Percentiles rank a stretch among this genome's conserved stretches.
Conservation (phyloP, 2,797 vertebrate genomes). For the Sebastes oblongus region DNA sequence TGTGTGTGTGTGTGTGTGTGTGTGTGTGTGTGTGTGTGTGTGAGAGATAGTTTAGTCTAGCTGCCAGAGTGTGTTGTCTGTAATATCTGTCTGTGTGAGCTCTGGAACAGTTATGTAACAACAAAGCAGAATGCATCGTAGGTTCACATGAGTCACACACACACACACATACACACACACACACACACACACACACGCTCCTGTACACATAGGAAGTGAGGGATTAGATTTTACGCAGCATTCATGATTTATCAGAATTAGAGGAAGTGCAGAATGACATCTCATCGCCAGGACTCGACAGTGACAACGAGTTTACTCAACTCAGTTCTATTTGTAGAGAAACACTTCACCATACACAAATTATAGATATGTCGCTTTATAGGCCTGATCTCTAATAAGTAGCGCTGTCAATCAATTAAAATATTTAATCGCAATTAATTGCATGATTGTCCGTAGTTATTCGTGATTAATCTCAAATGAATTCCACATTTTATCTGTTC, state of each 20-base stretch:
- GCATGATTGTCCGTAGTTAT: too few species aligned
- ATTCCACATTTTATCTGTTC: too few species aligned
- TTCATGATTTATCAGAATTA: conserved; percentile 12
- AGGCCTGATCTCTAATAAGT: background rate
- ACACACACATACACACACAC: conserved; percentile 2
- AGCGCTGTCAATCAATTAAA: too few species aligned
- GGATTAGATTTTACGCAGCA: background rate
- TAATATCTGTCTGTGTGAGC: conserved; percentile 57
- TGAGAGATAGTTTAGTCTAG: conserved; percentile 29
- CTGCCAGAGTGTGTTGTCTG: conserved; percentile 63
- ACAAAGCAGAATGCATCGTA: conserved; percentile 48
- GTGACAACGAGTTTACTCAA: background rate
- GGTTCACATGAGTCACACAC: conserved; percentile 34
- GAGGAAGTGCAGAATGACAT: background rate
- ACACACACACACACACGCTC: background rate
- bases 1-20: conserved; percentile 1
- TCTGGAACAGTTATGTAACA: conserved; percentile 65
- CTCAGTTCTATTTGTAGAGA: background rate
- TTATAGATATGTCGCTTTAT: background rate
- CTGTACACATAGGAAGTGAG: conserved; percentile 18
- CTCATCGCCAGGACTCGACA: conserved; percentile 5
- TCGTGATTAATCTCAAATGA: too few species aligned
- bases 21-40: conserved; percentile 4
- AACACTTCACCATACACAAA: background rate
- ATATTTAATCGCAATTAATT: too few species aligned